Percentiles rank a stretch among this genome's conserved stretches.
phyloP scores from a whole-genome alignment of 2,113 vertebrate species.

The Eulemur macaco region DNA sequence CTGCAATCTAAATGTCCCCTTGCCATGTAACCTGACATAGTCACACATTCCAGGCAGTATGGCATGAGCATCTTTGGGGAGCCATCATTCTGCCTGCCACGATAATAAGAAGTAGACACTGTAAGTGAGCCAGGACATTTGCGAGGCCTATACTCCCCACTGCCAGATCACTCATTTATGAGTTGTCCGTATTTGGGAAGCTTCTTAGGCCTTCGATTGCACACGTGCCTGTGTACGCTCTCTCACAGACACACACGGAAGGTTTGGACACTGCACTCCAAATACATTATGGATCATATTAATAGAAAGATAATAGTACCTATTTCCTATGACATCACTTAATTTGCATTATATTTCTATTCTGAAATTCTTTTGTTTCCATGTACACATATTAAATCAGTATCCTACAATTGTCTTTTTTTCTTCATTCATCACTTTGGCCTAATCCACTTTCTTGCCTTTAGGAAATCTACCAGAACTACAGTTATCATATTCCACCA shows the following conservation, averaged over 20 bases:
- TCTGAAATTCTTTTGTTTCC: background rate
- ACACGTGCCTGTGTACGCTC: accelerated
- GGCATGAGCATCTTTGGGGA: background rate
- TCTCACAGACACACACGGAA: background rate
- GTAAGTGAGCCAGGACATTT: background rate
- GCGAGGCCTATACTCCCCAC: accelerated
- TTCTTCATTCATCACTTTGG: background rate
- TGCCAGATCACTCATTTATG: background rate
- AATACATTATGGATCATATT: background rate
- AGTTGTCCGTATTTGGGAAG: background rate
- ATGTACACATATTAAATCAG: background rate
- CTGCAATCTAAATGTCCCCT: background rate
- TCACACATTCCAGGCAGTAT: background rate
- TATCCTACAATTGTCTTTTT: background rate
- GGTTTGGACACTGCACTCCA: background rate
- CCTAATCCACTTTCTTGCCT: background rate
- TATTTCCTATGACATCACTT: background rate
- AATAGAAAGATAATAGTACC: background rate
- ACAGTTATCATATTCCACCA: slow-evolving; percentile 16
- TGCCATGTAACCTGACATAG: background rate
- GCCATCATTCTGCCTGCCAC: background rate
- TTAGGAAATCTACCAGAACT: background rate
- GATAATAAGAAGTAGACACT: background rate
- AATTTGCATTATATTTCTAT: background rate
- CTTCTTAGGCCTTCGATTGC: background rate